Evolutionary conservation across 2,113 vertebrate genomes (phyloP).

Genomic region (Cathartes aura): DNA sequence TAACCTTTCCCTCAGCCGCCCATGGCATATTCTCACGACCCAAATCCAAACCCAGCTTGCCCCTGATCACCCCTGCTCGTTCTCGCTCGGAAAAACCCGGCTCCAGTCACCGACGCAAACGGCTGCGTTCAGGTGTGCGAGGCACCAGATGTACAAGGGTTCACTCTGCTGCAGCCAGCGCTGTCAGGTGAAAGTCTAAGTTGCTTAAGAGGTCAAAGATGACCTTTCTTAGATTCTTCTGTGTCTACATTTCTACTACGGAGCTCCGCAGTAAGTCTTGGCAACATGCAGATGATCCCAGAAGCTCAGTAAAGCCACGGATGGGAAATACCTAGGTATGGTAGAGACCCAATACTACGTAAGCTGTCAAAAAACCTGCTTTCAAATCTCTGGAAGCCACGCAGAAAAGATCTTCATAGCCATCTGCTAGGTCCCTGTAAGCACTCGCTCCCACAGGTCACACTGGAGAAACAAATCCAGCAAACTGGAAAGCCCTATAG

Average conservation of each 20-base stretch:
- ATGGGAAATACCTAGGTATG: not conserved
- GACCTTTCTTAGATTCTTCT: not conserved
- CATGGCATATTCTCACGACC: fast-evolving
- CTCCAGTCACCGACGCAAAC: not conserved
- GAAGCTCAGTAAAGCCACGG: not conserved
- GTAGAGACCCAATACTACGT: not conserved
- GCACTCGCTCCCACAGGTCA: not conserved
- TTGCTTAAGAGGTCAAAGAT: not conserved
- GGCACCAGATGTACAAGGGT: not conserved
- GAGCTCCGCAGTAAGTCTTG: not conserved
- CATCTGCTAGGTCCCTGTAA: not conserved
- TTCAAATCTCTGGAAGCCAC: not conserved
- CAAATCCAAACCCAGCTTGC: not conserved
- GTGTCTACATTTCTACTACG: not conserved
- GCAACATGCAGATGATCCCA: not conserved
- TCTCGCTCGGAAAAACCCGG: not conserved
- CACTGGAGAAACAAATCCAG: not conserved
- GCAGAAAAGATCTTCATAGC: not conserved
- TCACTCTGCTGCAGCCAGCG: not conserved
- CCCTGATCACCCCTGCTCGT: not conserved
- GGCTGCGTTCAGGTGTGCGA: fast-evolving
- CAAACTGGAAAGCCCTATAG: not conserved
- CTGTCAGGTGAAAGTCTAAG: not conserved
- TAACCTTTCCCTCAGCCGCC: not conserved
- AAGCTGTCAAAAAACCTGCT: not conserved